Evolutionary conservation across 2,888 invertebrate species (phyloP).

Genomic region (Lycocerus yunnanus): DNA sequence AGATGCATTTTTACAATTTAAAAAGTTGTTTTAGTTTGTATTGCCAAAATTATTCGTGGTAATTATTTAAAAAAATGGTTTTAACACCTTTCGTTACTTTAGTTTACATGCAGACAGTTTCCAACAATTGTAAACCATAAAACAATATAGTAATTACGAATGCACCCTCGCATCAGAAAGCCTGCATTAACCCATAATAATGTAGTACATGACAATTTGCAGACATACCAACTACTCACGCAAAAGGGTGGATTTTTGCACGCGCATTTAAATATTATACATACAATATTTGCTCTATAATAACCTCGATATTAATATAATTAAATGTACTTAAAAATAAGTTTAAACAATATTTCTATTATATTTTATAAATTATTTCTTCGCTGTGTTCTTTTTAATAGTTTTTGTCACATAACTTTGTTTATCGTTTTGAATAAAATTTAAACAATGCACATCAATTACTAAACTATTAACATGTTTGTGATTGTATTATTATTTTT

Average conservation of each 20-base stretch:
- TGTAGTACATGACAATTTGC: conserved; percentile 37
- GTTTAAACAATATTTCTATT: not conserved
- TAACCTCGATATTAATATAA: not conserved
- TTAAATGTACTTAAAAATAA: not conserved
- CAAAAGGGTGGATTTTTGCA: conserved; percentile 36
- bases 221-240: conserved; percentile 37
- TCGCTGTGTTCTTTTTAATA: not conserved
- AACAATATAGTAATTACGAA: conserved; percentile 32
- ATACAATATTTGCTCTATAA: not conserved
- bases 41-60: not conserved
- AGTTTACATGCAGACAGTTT: conserved; percentile 1
- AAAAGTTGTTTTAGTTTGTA: not conserved
- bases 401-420: not conserved
- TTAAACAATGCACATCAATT: not conserved
- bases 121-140: conserved; percentile 10
- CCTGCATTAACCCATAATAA: conserved; percentile 33
- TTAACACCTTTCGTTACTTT: not conserved
- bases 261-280: conserved; percentile 18
- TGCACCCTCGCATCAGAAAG: conserved; percentile 31
- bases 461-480: not conserved
- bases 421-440: not conserved
- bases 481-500: not conserved
- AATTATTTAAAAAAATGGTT: not conserved
- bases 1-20: too few species aligned
- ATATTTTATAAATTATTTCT: not conserved